Base-by-base conservation (phyloP, 2,113 vertebrate genomes). In the Sinocyclocheilus anophthalmus region DNA sequence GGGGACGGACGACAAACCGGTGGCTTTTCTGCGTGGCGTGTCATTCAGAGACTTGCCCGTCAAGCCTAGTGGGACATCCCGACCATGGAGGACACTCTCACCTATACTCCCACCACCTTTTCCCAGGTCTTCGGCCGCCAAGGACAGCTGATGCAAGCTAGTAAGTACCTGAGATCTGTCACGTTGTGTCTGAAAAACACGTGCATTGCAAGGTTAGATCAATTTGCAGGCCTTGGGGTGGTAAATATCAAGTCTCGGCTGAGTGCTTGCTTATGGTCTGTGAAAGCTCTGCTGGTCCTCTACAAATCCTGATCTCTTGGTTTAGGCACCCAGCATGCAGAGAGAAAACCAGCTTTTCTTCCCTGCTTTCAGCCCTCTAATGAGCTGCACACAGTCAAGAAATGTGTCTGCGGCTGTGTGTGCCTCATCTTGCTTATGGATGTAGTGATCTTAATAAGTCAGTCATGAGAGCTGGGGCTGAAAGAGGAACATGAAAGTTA, bases 111-210 rank as follows among this genome's bases (percentile, higher is more conserved):
- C 20, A 90, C 92, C 90, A 94, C 94, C 87, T 95, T 95, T 86
- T 94, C 95, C 85, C 95, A 95, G 93, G 95, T 95, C 91, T 95
- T 95, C 18, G 95, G 95, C 87, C 95, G 93, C 37, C 95, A 95
- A 91, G 95, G 95, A 84, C 95, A 95, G 91, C 93, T 95, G 83
- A 95, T 95, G 95, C 94, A 95, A 90, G 94, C 95, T 88, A 95
- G 95, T 95, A 89, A 95, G 95, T 95, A 88, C 11, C 26, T 26
- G n/a, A 53, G 45, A 30, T 76, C n/a, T 53, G 45, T 53, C 39
- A 24, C 12, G 11, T 45, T 1, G 12, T 5, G 76, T 48, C 5
- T 1, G 6, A 30, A 76, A 76, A 24, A 50, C 30, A 48, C 0
- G 1, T 16, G 13, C 65, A 12, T 77, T 77, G 14, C 24, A 53